These are phyloP conservation scores for Camponotus pennsylvanicus DNA, from an alignment of 1,140 invertebrate genomes.

Conservation along the genomic window DNA sequence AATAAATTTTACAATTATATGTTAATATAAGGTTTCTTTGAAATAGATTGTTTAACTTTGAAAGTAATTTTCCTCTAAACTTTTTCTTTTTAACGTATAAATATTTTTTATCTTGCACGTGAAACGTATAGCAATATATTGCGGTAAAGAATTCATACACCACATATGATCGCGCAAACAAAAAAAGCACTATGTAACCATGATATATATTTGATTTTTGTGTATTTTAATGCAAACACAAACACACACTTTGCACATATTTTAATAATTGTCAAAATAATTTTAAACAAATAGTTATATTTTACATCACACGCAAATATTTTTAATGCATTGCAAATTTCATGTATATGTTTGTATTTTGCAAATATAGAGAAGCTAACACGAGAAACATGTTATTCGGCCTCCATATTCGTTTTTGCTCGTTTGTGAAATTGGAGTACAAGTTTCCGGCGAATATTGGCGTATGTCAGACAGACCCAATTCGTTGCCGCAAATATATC, in stretches of 20 bases:
- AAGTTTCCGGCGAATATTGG: constrained; percentile 8
- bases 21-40: neutral
- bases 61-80: constrained; percentile 1
- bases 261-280: neutral
- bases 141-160: constrained; percentile 2
- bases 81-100: constrained; percentile 8
- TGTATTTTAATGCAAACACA: neutral
- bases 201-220: neutral
- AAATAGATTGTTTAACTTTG: constrained; percentile 20
- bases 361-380: neutral
- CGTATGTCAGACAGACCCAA: neutral
- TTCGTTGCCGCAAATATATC: neutral
- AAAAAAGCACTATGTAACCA: neutral
- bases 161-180: constrained; percentile 1
- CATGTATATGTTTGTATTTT: neutral
- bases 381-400: neutral
- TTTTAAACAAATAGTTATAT: neutral
- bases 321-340: neutral
- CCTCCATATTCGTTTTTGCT: neutral
- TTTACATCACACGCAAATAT: neutral
- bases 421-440: neutral
- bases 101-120: neutral
- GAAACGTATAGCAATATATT: constrained; percentile 28
- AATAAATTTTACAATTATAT: neutral
- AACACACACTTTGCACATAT: neutral